Base-by-base conservation (phyloP, 2,888 invertebrate genomes). In the Cremastinae sp. region DNA sequence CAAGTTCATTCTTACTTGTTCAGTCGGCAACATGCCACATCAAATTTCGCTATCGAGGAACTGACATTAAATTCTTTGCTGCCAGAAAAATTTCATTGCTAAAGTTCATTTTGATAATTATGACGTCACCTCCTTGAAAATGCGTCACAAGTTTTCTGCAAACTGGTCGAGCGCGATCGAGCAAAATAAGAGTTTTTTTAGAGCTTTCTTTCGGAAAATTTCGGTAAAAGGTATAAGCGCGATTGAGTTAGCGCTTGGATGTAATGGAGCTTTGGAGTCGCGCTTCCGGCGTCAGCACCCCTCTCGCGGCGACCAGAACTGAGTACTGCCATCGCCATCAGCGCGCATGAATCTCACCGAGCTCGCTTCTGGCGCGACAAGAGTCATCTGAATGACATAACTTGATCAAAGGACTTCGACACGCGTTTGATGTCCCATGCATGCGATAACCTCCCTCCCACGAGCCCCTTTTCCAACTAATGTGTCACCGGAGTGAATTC, bases 341-440 rank as follows among this genome's bases (percentile, higher is more conserved):
- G 45, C 68, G 62, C 58, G 76, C 35, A 69, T 66, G 79, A 79
- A 82, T 82, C 79, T 82, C 79, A 82, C 83, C n/a, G n/a, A n/a
- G n/a, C n/a, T 83, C 81, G 80, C 80, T 43, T 55, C 18, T 81
- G 81, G 83, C 82, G 76, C 84, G 86, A 87, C 87, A 87, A 86
- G 88, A 87, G 86, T 86, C 88, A 87, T 88, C 89, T 83, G 85
- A 87, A 85, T 85, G 88, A 88, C 88, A 85, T 84, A 84, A 83
- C 82, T 82, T 89, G 89, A 89, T 89, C 89, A 89, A 89, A 89
- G 89, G 86, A 64, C 82, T 81, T 53, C 78, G 78, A 77, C 78
- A 81, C 78, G 78, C 81, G 88, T 89, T 89, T 89, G 89, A 89
- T 88, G 89, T 89, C 89, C 86, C 83, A 79, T 84, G 86, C 89